phyloP scores from a whole-genome alignment of 2,888 invertebrate genomes.

The Melieria picta region DNA sequence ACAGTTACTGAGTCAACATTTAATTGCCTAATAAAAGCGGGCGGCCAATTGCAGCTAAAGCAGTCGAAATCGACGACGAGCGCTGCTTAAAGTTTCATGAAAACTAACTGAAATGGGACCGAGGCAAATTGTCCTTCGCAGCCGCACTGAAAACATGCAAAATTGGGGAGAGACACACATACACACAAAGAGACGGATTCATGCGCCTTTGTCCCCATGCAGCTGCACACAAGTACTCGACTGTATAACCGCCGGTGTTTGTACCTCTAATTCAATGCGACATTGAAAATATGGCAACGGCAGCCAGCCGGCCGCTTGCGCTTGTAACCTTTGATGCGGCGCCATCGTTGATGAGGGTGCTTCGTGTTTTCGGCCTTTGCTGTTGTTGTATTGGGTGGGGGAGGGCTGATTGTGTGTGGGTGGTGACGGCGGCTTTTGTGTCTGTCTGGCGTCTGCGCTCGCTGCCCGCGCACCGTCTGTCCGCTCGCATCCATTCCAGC shows the following conservation, averaged over 20 bases:
- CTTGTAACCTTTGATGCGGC: slow-evolving; percentile 37
- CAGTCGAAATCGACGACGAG: no score
- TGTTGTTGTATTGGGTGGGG: slow-evolving; percentile 22
- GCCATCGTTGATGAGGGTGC: no score
- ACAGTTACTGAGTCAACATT: no score
- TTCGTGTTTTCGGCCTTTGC: no score
- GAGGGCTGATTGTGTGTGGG: not conserved
- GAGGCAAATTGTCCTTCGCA: no score
- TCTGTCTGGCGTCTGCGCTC: slow-evolving; percentile 36
- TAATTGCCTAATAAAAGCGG: no score
- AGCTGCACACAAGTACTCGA: slow-evolving; percentile 9
- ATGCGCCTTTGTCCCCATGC: not conserved
- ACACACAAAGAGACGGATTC: slow-evolving; percentile 7
- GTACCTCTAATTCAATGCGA: slow-evolving; percentile 58
- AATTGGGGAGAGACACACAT: slow-evolving; percentile 19
- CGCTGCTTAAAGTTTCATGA: no score
- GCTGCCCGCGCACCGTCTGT: slow-evolving; percentile 33
- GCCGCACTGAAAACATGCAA: no score
- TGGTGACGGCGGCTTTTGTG: slow-evolving; percentile 11
- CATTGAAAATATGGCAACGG: slow-evolving; percentile 53
- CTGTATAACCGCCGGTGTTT: slow-evolving; percentile 17
- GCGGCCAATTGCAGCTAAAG: no score
- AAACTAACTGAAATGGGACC: no score
- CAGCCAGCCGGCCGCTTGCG: not conserved
- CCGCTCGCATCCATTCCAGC: not conserved